These are phyloP conservation scores for Trochalopteron elliotii DNA, from an alignment of 2,113 vertebrate species.

Conservation along the genomic window DNA sequence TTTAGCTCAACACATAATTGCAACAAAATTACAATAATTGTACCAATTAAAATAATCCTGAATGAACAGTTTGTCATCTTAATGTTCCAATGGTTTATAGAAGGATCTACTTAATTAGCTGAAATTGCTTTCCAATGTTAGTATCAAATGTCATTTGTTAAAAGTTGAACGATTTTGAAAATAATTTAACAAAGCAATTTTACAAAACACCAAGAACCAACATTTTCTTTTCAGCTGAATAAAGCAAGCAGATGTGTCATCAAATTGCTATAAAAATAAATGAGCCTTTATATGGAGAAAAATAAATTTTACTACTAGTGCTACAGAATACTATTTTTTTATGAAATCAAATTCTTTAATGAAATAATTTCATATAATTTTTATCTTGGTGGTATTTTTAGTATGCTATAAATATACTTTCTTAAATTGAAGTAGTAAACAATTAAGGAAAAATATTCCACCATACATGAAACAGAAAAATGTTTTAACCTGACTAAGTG, in stretches of 20 bases:
- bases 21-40: conserved; percentile 99
- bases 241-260: conserved; percentile 84
- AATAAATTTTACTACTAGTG: conserved; percentile 78
- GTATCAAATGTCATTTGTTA: conserved; percentile 92
- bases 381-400: conserved; percentile 60
- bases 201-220: conserved; percentile 81
- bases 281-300: conserved; percentile 79
- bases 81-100: conserved; percentile 92
- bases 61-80: conserved; percentile 97
- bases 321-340: conserved; percentile 75
- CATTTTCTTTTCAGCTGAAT: conserved; percentile 80
- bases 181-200: conserved; percentile 87
- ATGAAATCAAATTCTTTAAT: conserved; percentile 75
- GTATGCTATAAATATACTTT: conserved; percentile 65
- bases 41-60: conserved; percentile 98
- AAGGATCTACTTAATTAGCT: conserved; percentile 94
- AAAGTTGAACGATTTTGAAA: conserved; percentile 88
- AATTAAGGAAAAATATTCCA: conserved; percentile 13
- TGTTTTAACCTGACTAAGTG: not conserved
- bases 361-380: conserved; percentile 72
- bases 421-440: conserved; percentile 57
- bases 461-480: not conserved
- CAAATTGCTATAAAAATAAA: conserved; percentile 85
- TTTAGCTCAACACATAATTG: conserved; percentile 95
- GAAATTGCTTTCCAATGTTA: conserved; percentile 90